phyloP scores from a whole-genome alignment of 2,797 vertebrate genomes.

The Cryptoprocta ferox region DNA sequence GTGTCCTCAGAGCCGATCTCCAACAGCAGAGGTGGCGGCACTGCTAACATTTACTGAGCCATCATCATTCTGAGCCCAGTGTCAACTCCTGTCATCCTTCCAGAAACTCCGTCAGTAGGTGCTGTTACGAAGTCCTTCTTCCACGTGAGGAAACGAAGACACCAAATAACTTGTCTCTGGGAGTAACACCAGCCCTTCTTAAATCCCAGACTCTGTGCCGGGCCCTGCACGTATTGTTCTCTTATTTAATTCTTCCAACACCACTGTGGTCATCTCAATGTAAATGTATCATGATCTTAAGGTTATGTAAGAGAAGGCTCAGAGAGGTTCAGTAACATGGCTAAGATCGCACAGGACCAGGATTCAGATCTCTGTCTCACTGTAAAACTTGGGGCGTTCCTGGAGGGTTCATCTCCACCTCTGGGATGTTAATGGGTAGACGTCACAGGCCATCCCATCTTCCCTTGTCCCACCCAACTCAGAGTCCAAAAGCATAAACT shows the following conservation, averaged over 20 bases:
- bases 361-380: background rate
- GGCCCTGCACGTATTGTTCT: background rate
- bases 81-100: background rate
- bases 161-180: background rate
- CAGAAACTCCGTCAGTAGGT: background rate
- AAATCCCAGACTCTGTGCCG: background rate
- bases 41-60: too few relatives aligned
- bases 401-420: background rate
- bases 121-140: background rate
- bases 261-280: background rate
- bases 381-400: background rate
- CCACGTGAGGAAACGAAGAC: background rate
- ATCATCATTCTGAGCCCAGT: background rate
- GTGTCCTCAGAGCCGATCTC: rapidly evolving
- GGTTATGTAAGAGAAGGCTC: background rate
- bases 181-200: background rate
- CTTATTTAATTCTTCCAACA: background rate
- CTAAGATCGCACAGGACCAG: background rate
- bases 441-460: background rate
- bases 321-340: background rate
- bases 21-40: background rate
- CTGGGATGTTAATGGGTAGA: background rate
- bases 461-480: background rate
- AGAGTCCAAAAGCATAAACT: background rate
- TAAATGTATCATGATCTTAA: background rate